Conservation (phyloP, 2,113 vertebrate genomes). For the Amazona guildingii region DNA sequence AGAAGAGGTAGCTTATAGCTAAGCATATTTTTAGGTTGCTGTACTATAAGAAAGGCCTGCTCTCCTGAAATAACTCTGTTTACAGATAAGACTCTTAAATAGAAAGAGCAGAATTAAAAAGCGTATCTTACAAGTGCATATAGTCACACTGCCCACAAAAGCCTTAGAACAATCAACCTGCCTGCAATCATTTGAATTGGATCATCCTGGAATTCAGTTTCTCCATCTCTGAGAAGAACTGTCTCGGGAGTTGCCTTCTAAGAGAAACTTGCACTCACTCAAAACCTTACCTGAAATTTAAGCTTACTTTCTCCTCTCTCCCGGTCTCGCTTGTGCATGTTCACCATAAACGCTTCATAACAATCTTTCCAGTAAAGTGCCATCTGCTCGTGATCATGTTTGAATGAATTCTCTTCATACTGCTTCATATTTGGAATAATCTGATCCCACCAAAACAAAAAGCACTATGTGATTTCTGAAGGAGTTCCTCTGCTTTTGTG, state of each 20-base stretch:
- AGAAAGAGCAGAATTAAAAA: background rate
- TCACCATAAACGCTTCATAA: slow-evolving; percentile 93
- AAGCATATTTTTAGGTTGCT: background rate
- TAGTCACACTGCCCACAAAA: background rate
- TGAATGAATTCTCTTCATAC: slow-evolving; percentile 92
- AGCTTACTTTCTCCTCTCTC: slow-evolving; percentile 97
- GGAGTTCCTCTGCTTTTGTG: background rate
- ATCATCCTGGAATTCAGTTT: background rate
- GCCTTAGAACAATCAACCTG: background rate
- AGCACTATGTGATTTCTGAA: background rate
- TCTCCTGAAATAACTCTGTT: background rate
- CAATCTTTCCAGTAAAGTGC: slow-evolving; percentile 95
- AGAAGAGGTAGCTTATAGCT: background rate
- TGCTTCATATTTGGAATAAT: slow-evolving; percentile 98
- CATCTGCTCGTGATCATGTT: slow-evolving; percentile 87
- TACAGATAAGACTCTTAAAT: background rate
- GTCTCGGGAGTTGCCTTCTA: background rate
- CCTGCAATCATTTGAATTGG: background rate
- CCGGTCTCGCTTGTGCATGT: slow-evolving; percentile 88
- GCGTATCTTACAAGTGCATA: background rate
- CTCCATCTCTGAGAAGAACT: background rate
- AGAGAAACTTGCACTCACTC: background rate
- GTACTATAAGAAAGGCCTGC: background rate
- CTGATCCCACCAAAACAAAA: slow-evolving; percentile 67
- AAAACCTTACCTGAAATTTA: slow-evolving; percentile 88